Base-by-base conservation (phyloP, 1,140 invertebrate genomes). In the Bombus superbus region DNA sequence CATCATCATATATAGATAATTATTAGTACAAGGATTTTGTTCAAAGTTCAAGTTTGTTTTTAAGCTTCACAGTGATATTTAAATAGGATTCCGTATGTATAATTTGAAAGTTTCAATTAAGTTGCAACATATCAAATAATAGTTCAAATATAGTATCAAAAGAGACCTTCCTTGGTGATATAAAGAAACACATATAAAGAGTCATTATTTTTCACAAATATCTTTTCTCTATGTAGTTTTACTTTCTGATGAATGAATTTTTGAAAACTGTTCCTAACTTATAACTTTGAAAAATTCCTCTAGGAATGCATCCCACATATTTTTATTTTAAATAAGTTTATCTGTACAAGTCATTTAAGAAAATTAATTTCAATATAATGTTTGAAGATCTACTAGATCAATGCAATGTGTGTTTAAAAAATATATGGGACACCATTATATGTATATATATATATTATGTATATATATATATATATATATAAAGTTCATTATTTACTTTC, bases 311-410 rank as follows among this genome's bases (percentile, higher is more conserved):
- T 79, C 92, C 89, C 90, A 92, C 59, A 91, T 89, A 92, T 91
- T 92, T 92, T 90, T 85, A 89, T 81, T 53, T 85, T 86, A 87
- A 86, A 82, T 79, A 78, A 91, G 86, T 78, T 90, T 66, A 78
- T 72, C 68, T 85, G 69, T 80, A 85, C 83, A 85, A 72, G 40
- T 80, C 22, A 64, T 85, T 73, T 71, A 53, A 80, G 59, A 80
- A 72, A 80, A n/a, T 38, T 80, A 62, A 80, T 73, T 85, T 62
- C 32, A 80, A 62, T 72, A 28, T 18, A 84, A 22, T 68, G 44
- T 79, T 72, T 47, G 8, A 57, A 57, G 66, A 59, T 72, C 78
- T 62, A 32, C 73, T 9, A 80, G 25, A 38, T 72, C 59, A 76
- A 62, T 28, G 53, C 35, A 83, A 83, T 40, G 22, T 15, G 57